Conservation (phyloP, 2,797 vertebrate species). For the Pagetopsis macropterus region DNA sequence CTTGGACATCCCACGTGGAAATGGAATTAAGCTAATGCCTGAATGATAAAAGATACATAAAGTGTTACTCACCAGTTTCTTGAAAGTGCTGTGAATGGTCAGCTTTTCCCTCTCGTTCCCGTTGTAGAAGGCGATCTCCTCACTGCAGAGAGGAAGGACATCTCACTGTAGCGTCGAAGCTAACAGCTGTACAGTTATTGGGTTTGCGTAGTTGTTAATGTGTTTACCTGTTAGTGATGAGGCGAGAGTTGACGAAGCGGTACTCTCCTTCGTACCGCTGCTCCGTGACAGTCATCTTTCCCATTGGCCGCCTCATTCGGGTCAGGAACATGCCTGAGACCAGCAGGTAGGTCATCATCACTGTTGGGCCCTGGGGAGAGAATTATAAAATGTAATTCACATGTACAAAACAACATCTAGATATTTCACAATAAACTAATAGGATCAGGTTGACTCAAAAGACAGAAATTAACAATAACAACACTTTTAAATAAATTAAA, state of each 20-base stretch:
- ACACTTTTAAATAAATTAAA: too few species aligned
- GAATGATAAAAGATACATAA: not conserved
- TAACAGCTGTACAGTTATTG: not conserved
- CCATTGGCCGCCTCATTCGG: constrained; percentile 93
- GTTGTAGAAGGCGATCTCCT: constrained; percentile 99
- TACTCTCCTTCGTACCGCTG: constrained; percentile 98
- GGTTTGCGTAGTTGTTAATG: not conserved
- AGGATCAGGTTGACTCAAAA: too few species aligned
- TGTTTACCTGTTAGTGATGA: constrained; percentile 95
- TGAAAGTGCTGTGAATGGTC: constrained; percentile 92
- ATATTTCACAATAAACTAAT: too few species aligned
- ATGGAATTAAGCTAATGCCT: too few species aligned
- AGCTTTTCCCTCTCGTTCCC: constrained; percentile 95
- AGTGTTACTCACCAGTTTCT: constrained; percentile 88
- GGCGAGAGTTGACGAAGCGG: constrained; percentile 95
- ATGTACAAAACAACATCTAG: too few species aligned
- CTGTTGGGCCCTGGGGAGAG: constrained; percentile 87
- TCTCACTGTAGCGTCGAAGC: too few species aligned
- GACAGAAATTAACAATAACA: too few species aligned
- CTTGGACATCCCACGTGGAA: too few species aligned
- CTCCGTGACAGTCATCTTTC: constrained; percentile 95
- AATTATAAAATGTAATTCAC: too few species aligned
- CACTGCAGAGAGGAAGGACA: constrained; percentile 80
- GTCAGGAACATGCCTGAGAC: constrained; percentile 96
- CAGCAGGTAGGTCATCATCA: constrained; percentile 96